phyloP scores from a whole-genome alignment of 1,140 invertebrate species.

The Calephelis virginiensis region DNA sequence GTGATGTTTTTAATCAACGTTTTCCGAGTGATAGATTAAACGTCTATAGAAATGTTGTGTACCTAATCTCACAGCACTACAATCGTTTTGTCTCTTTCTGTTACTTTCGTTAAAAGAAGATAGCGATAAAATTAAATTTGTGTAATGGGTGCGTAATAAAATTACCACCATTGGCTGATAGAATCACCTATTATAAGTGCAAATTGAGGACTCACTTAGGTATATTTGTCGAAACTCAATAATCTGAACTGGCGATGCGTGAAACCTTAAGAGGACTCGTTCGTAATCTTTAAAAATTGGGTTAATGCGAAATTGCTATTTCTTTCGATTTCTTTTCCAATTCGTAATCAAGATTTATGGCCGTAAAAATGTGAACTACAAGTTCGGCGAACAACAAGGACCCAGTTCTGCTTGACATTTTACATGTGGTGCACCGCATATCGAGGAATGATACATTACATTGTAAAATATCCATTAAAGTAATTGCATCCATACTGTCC shows the following conservation, averaged over 20 bases:
- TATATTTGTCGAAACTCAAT: background rate
- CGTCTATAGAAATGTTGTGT: no score
- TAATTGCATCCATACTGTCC: background rate
- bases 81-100: no score
- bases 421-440: background rate
- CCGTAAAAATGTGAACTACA: slow-evolving; percentile 9
- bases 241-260: slow-evolving; percentile 23
- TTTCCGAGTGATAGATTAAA: no score
- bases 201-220: no score
- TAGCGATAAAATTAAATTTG: no score
- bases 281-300: slow-evolving; percentile 21
- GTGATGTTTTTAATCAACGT: no score
- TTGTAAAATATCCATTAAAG: slow-evolving; percentile 1
- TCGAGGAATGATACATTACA: slow-evolving; percentile 6
- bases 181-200: no score
- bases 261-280: background rate
- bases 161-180: no score
- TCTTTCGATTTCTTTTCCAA: slow-evolving; percentile 24
- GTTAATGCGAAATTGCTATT: slow-evolving; percentile 26
- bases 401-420: slow-evolving; percentile 10
- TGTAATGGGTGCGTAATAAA: no score
- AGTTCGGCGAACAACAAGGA: background rate
- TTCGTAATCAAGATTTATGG: slow-evolving; percentile 25
- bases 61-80: no score
- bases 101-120: no score